Conservation (phyloP, 35 echinoderm and acorn worm species). For the Apostichopus californicus region DNA sequence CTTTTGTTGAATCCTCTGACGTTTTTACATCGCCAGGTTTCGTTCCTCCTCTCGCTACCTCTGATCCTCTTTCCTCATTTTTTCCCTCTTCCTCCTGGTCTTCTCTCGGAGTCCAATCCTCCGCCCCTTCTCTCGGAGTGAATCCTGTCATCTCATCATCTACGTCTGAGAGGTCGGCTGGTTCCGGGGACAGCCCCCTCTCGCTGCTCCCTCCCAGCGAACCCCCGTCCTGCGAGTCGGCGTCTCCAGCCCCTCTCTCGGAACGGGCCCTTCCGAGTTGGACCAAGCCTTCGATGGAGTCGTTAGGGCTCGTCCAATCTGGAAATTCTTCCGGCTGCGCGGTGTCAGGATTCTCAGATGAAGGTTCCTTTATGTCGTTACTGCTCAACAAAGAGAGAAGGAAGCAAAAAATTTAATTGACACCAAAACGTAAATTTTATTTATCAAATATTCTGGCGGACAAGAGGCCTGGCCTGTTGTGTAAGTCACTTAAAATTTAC, state of each 20-base stretch:
- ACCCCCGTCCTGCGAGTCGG: constrained; percentile 3
- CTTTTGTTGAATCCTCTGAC: background rate
- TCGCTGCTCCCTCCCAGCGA: constrained; percentile 15
- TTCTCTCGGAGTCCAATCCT: no score
- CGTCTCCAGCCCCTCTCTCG: constrained; percentile 25
- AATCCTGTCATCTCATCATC: background rate
- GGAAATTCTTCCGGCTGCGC: background rate
- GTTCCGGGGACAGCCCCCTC: constrained; percentile 44
- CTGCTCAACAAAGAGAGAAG: no score
- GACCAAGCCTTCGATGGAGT: constrained; percentile 45
- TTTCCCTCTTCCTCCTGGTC: background rate
- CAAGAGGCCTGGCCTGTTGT: no score
- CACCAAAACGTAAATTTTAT: no score
- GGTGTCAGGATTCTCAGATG: background rate
- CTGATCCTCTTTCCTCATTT: background rate
- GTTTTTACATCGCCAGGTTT: background rate
- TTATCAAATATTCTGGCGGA: no score
- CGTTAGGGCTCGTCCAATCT: constrained; percentile 13
- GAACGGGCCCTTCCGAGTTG: constrained; percentile 28
- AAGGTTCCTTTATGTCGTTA: background rate
- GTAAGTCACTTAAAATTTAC: no score
- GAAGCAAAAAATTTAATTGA: no score
- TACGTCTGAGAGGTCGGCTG: constrained; percentile 33
- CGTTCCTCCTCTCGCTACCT: background rate
- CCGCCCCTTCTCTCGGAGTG: constrained; percentile 19